Percentiles rank a stretch among this genome's conserved stretches.
phyloP scores from a whole-genome alignment of 1,140 invertebrate species.

The Nasonia longicornis region DNA sequence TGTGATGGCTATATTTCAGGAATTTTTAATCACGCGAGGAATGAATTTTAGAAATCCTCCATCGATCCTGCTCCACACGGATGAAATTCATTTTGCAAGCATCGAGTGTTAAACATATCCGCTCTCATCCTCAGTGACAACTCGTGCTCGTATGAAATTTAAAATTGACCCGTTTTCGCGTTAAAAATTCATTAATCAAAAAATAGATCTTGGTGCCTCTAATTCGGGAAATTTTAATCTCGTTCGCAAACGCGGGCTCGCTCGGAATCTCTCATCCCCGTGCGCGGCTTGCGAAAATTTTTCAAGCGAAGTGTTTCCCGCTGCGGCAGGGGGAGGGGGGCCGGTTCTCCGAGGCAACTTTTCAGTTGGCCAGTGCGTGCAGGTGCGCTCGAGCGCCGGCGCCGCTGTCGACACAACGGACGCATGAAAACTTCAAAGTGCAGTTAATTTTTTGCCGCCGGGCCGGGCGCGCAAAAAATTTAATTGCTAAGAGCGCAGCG shows the following conservation, averaged over 20 bases:
- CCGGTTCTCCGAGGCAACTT: slow-evolving; percentile 32
- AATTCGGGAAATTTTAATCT: too few species aligned
- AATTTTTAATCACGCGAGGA: neutral
- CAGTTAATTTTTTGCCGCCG: slow-evolving; percentile 34
- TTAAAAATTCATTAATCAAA: too few species aligned
- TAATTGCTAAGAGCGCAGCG: slow-evolving; percentile 40
- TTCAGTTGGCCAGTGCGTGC: slow-evolving; percentile 28
- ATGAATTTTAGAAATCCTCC: too few species aligned
- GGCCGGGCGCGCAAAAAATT: slow-evolving; percentile 39
- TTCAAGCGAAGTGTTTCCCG: slow-evolving; percentile 37
- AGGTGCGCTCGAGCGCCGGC: neutral
- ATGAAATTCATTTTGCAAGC: too few species aligned
- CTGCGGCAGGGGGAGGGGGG: neutral
- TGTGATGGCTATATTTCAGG: neutral
- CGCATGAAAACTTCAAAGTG: slow-evolving; percentile 44
- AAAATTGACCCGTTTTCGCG: too few species aligned
- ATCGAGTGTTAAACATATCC: too few species aligned
- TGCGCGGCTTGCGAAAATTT: slow-evolving; percentile 14
- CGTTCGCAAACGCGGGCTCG: too few species aligned
- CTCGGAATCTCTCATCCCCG: too few species aligned
- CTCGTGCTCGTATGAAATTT: too few species aligned
- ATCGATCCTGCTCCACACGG: too few species aligned
- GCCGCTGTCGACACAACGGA: slow-evolving; percentile 23
- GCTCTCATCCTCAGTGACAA: too few species aligned
- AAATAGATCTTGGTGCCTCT: too few species aligned